Percentiles rank a stretch among this genome's conserved stretches.
Evolutionary conservation across 2,113 vertebrate species (phyloP).

Genomic region (Perognathus longimembris): DNA sequence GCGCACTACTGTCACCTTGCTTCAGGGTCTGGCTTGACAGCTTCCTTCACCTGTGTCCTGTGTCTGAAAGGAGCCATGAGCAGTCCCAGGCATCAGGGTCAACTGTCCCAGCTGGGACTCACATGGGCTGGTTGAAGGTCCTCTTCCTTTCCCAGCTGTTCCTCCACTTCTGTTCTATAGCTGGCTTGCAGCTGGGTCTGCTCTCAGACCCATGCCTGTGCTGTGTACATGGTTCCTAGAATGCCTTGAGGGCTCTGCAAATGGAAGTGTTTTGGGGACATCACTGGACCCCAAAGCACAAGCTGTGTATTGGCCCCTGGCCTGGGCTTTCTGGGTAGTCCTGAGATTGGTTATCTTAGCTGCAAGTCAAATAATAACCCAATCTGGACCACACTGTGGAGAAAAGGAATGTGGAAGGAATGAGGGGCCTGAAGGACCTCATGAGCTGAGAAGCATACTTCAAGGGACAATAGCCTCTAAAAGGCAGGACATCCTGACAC

Average conservation of each 20-base stretch:
- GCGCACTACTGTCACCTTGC: neutral
- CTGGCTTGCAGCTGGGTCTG: no score
- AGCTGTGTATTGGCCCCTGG: neutral
- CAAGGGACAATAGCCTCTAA: neutral
- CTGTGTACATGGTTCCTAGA: neutral
- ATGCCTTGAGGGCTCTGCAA: neutral
- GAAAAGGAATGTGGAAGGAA: neutral
- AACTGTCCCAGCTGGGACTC: neutral
- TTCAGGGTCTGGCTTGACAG: neutral
- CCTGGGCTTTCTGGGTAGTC: conserved; percentile 21
- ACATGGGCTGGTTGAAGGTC: neutral
- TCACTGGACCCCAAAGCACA: neutral
- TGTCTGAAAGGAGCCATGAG: neutral
- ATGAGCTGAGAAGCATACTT: neutral
- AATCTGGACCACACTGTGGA: neutral
- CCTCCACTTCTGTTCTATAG: neutral
- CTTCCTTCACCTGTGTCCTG: neutral
- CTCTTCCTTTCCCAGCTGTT: neutral
- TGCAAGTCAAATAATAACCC: neutral
- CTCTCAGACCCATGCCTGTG: neutral
- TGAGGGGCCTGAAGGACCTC: neutral
- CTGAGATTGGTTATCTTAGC: conserved; percentile 26
- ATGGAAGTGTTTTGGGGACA: neutral
- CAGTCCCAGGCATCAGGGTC: neutral
- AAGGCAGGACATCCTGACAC: neutral